phyloP scores from a whole-genome alignment of 2,113 vertebrate genomes.

The Leuciscus idus region DNA sequence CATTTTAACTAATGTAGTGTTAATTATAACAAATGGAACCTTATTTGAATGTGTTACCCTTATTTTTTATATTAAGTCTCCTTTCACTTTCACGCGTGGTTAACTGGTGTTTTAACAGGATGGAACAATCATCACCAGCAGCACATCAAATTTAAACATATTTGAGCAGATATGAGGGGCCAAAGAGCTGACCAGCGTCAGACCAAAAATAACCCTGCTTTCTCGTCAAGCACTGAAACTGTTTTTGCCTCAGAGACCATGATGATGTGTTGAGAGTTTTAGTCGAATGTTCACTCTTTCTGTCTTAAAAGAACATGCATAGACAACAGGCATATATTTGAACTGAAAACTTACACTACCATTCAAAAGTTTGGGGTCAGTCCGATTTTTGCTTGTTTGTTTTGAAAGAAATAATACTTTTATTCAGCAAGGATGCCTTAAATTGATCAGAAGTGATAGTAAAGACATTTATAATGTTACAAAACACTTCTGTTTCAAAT shows the following conservation, averaged over 20 bases:
- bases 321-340: background rate
- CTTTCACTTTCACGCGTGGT: slow-evolving; percentile 5
- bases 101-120: background rate
- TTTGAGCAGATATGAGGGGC: slow-evolving; percentile 1
- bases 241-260: background rate
- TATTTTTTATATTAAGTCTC: background rate
- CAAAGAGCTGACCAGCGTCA: background rate
- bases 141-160: background rate
- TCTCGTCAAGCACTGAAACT: background rate
- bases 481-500: too few relatives aligned
- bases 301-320: background rate
- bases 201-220: background rate
- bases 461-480: too few relatives aligned
- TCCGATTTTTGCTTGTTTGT: too few relatives aligned
- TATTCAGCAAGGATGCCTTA: too few relatives aligned
- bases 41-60: background rate
- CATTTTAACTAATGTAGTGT: background rate
- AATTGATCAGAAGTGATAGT: too few relatives aligned
- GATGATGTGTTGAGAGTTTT: background rate
- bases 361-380: too few relatives aligned
- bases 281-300: background rate
- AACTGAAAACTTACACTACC: background rate
- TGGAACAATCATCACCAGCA: background rate
- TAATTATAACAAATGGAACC: background rate
- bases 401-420: too few relatives aligned